Base-by-base conservation (phyloP, 1,140 invertebrate genomes). In the Gryllus bimaculatus region DNA sequence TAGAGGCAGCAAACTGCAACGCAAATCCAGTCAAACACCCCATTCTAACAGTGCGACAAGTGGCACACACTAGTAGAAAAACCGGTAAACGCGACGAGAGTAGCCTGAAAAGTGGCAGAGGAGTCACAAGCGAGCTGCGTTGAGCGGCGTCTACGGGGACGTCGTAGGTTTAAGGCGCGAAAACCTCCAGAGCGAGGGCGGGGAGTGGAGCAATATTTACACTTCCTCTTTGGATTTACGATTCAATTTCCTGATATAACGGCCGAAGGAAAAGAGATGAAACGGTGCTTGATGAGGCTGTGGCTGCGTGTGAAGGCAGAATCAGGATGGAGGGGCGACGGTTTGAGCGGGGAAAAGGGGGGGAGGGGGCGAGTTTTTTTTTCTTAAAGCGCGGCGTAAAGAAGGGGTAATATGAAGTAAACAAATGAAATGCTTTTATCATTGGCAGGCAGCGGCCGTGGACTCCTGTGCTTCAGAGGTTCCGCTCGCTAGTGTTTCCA, bases 161-260 rank as follows among this genome's bases (percentile, higher is more conserved):
- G 26, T 39, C 26, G 26, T 39, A 39, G 26, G 26, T 39, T n/a
- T 39, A 39, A 39, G 26, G 26, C 26, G 26, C 26, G 26, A 39
- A n/a, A n/a, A 39, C 26, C 26, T 39, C 26, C 5, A 1, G 26
- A 1, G 26, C 1, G 26, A 39, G 26, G 26, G 26, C 26, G 26
- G 26, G 26, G 54, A 10, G 54, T 66, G 54, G 18, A 66, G 54
- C 54, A 66, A 66, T 66, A 66, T 66, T 66, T 66, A 66, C 54
- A 66, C 54, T 66, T 66, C 54, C 54, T 66, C 54, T 66, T 66
- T 66, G 54, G 54, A 66, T 66, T 66, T 66, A 66, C 54, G 54
- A 66, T 66, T 66, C 54, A 66, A 66, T 66, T 66, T 66, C 54
- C 10, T 66, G 54, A 66, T 66, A 66, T 66, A 66, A 66, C 54